Evolutionary conservation across 2,888 invertebrate species (phyloP).

Genomic region (Oligia fasciuncula): DNA sequence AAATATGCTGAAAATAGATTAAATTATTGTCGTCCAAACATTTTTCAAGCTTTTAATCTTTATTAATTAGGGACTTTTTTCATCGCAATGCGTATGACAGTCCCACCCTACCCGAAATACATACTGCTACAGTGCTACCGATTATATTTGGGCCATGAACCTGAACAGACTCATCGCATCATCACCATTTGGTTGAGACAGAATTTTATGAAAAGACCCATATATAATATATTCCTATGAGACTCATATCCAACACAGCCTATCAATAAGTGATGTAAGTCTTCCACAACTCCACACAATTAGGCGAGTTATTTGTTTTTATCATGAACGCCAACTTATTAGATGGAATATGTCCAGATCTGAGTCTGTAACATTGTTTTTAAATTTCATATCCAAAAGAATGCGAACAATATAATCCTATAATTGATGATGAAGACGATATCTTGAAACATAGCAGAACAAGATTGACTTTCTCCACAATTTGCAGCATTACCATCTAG

Average conservation of each 20-base stretch:
- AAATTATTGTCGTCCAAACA: neutral
- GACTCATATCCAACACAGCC: neutral
- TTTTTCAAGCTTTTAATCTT: too few species aligned
- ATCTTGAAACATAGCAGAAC: slow-evolving; percentile 38
- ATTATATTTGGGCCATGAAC: neutral
- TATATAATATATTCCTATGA: neutral
- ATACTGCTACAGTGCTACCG: neutral
- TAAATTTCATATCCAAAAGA: slow-evolving; percentile 5
- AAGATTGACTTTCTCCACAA: slow-evolving; percentile 58
- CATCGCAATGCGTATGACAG: neutral
- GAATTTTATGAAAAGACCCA: too few species aligned
- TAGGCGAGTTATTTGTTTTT: neutral
- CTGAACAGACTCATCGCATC: neutral
- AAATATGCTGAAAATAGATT: neutral
- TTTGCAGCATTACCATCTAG: slow-evolving; percentile 52
- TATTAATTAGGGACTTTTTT: neutral
- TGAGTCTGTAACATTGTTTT: too few species aligned
- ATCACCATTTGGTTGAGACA: too few species aligned
- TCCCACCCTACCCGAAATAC: neutral
- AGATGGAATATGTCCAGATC: too few species aligned
- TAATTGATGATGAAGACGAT: slow-evolving; percentile 32
- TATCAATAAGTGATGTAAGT: neutral
- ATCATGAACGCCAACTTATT: too few species aligned
- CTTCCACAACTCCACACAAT: neutral
- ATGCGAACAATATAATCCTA: slow-evolving; percentile 3